Percentiles rank a stretch among this genome's conserved stretches.
Evolutionary conservation across 2,888 invertebrate species (phyloP).

Genomic region (Drosophila infuscata): DNA sequence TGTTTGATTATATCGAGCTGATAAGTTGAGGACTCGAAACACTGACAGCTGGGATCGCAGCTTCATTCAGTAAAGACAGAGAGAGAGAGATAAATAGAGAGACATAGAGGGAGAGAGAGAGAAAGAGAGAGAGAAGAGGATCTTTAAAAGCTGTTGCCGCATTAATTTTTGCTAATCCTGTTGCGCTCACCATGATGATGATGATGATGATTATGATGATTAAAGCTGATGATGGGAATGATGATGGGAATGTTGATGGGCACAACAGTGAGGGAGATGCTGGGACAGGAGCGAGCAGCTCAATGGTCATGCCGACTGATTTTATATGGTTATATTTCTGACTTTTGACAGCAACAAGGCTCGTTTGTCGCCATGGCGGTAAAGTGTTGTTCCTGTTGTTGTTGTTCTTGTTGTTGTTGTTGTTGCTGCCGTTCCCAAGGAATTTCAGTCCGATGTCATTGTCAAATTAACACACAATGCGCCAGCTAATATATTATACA

Average conservation of each 20-base stretch:
- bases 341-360: constrained; percentile 77
- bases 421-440: constrained; percentile 59
- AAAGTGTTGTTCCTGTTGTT: constrained; percentile 60
- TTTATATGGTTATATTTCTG: constrained; percentile 78
- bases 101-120: background rate
- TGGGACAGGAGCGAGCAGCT: constrained; percentile 50
- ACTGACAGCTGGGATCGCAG: constrained; percentile 65
- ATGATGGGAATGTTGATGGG: constrained; percentile 27
- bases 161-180: constrained; percentile 75
- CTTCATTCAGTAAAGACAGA: constrained; percentile 28
- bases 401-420: constrained; percentile 5
- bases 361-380: constrained; percentile 70
- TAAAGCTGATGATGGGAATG: constrained; percentile 17
- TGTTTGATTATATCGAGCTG: constrained; percentile 52
- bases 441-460: constrained; percentile 54
- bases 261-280: constrained; percentile 28
- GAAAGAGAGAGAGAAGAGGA: constrained; percentile 5
- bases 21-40: constrained; percentile 62
- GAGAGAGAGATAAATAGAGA: background rate
- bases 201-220: constrained; percentile 7
- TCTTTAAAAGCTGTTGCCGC: constrained; percentile 59
- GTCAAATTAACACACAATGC: constrained; percentile 79
- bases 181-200: constrained; percentile 46
- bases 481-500: constrained; percentile 77
- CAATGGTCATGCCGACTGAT: constrained; percentile 73